phyloP scores from a whole-genome alignment of 2,888 invertebrate genomes.

The Exocentrus adspersus region DNA sequence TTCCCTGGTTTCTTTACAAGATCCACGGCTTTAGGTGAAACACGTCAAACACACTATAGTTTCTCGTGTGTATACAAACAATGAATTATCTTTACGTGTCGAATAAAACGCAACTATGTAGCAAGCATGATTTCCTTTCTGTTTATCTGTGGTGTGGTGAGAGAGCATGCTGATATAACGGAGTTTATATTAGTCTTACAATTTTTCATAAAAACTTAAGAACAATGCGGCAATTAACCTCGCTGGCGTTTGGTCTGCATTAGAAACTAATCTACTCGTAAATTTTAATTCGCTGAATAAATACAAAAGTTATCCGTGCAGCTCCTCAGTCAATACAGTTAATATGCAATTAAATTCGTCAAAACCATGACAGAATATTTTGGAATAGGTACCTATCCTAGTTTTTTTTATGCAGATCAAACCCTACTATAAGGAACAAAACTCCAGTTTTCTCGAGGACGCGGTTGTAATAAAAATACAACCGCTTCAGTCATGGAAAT shows the following conservation, averaged over 20 bases:
- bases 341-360: too few relatives aligned
- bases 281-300: neutral
- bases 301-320: neutral
- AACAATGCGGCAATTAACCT: conserved; percentile 24
- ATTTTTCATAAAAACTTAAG: conserved; percentile 27
- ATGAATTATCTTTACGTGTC: conserved; percentile 23
- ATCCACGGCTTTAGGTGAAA: neutral
- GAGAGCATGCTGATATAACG: conserved; percentile 27
- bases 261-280: conserved; percentile 5
- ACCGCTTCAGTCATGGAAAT: too few relatives aligned
- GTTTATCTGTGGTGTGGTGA: conserved; percentile 29
- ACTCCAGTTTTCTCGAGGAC: too few relatives aligned
- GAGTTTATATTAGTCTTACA: conserved; percentile 30
- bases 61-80: neutral
- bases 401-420: too few relatives aligned
- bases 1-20: too few relatives aligned
- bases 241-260: conserved; percentile 14
- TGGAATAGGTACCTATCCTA: too few relatives aligned
- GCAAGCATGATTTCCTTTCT: conserved; percentile 29
- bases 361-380: too few relatives aligned
- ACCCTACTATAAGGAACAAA: too few relatives aligned
- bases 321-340: neutral
- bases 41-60: neutral
- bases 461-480: too few relatives aligned
- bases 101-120: conserved; percentile 14